Evolutionary conservation across 2,888 invertebrate genomes (phyloP).

Genomic region (Chalcosyrphus nemorum): DNA sequence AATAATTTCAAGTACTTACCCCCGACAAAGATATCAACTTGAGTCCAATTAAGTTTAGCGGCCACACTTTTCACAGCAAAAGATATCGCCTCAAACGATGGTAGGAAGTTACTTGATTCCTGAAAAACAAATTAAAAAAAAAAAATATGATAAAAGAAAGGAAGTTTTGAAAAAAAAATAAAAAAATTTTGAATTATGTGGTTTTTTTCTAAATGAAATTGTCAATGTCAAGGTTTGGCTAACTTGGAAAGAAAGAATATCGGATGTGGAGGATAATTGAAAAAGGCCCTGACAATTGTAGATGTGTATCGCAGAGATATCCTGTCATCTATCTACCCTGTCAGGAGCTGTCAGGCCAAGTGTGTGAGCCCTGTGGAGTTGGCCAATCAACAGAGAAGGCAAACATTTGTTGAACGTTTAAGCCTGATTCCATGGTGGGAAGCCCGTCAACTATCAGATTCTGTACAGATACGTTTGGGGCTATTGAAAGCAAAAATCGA

Average conservation of each 20-base stretch:
- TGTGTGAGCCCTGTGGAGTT: neutral
- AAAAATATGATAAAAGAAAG: conserved; percentile 41
- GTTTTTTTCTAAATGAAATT: neutral
- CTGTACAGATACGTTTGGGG: neutral
- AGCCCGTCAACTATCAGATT: neutral
- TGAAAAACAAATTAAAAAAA: conserved; percentile 77
- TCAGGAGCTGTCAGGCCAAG: neutral
- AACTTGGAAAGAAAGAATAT: neutral
- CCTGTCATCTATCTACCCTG: neutral
- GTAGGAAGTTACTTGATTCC: conserved; percentile 81
- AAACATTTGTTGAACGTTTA: conserved; percentile 54
- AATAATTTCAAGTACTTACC: conserved; percentile 78
- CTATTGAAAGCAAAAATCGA: conserved; percentile 17
- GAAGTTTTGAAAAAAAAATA: neutral
- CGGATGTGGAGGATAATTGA: conserved; percentile 27
- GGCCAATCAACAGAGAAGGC: conserved; percentile 34
- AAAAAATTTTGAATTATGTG: conserved; percentile 10
- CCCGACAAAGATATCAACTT: conserved; percentile 81
- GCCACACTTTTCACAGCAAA: conserved; percentile 81
- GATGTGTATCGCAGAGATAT: conserved; percentile 13
- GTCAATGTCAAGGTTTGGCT: conserved; percentile 1
- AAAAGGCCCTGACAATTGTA: conserved; percentile 17
- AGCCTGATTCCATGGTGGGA: conserved; percentile 9
- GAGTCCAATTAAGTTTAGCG: conserved; percentile 82
- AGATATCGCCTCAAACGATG: conserved; percentile 82